Evolutionary conservation across 2,797 vertebrate species (phyloP), one percentile per base, ranked within the genome.

Genomic region (Poliocrania exsul): DNA sequence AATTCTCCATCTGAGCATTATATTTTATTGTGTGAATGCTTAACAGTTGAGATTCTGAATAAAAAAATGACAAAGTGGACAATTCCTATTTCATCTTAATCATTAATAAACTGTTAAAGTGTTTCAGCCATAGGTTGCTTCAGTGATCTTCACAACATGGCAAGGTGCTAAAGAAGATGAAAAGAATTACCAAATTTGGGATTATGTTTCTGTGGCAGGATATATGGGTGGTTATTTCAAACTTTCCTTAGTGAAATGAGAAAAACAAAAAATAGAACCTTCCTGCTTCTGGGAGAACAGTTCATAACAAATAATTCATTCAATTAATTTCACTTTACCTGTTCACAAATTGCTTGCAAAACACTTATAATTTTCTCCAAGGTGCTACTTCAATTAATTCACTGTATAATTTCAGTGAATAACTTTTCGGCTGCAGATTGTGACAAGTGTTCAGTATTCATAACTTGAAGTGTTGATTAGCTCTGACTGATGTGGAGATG

Each of bases 391-490:
- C 58, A 77, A 70, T 75, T 91, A 93, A 95, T 78, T 92, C 72
- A 86, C 66, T 90, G 47, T 67, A 75, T 93, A 70, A 96, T 95
- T 96, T 93, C 80, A 83, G 40, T 90, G 81, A 91, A 53, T 86
- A 96, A 90, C 69, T 90, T 95, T 90, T 90, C 6, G 3, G 49
- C 50, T 89, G 58, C 60, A 93, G 79, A 89, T 93, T 88, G 66
- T 93, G 93, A 93, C 88, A 93, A 92, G 56, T 33, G 33, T 70
- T 96, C 83, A 61, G 78, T 61, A 70, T 91, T 92, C 79, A 61
- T 70, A 88, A 67, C 75, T 57, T 78, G 73, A 62, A 65, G 16
- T 38, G 64, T 78, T 93, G 75, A 79, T 94, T 81, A 78, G 66
- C 75, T 80, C 66, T 90, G 83, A 82, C 79, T 84, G 56, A 95